phyloP scores from a whole-genome alignment of 92 coral and sea anemone genomes.

The Muricea muricata region DNA sequence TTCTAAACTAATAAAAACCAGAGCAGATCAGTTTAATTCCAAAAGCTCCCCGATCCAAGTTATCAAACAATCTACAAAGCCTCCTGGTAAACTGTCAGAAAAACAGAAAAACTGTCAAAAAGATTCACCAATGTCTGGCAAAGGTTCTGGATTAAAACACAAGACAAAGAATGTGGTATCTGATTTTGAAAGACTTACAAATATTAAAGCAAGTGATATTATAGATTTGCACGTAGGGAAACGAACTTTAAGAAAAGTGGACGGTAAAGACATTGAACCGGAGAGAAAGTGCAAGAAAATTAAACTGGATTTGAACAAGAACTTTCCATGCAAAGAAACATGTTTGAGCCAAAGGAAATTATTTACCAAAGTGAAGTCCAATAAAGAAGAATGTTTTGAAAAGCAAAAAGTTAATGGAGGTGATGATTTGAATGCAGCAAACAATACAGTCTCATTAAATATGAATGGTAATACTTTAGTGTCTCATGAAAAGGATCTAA shows the following conservation, averaged over 20 bases:
- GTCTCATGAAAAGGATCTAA: not conserved
- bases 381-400: no score
- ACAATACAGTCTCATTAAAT: no score
- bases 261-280: not conserved
- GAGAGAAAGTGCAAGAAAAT: not conserved
- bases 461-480: not conserved
- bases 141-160: not conserved
- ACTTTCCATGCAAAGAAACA: no score
- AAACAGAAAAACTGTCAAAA: not conserved
- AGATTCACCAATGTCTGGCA: not conserved
- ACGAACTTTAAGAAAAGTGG: not conserved
- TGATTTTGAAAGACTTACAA: not conserved
- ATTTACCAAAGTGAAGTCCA: no score
- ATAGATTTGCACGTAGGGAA: not conserved
- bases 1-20: not conserved
- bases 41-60: not conserved
- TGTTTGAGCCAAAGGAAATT: no score
- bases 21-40: not conserved
- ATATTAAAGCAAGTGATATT: not conserved
- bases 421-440: no score
- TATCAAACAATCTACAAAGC: not conserved
- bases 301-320: slow-evolving; percentile 1
- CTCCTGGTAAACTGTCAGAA: not conserved
- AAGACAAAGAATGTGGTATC: not conserved
- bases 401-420: no score